Conservation (phyloP, 2,113 vertebrate species). For the Myiozetetes cayanensis region DNA sequence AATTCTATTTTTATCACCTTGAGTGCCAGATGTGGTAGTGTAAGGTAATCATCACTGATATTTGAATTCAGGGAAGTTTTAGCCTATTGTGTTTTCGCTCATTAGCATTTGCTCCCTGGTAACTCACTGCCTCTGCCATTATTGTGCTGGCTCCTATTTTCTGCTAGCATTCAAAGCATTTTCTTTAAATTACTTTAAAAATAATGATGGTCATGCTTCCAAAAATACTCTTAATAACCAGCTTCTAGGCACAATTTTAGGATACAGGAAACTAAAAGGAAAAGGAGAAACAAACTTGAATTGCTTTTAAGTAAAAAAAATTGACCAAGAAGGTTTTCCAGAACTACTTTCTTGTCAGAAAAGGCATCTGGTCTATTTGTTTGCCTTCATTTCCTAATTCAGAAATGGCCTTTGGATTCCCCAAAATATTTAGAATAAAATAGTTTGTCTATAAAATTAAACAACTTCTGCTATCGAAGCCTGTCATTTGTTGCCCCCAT, state of each 20-base stretch:
- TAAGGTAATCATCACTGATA: background rate
- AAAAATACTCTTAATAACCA: conserved; percentile 13
- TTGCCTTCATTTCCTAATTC: background rate
- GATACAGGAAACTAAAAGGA: background rate
- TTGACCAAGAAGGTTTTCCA: background rate
- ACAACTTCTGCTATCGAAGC: background rate
- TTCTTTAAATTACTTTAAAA: conserved; percentile 14
- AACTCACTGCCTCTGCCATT: background rate
- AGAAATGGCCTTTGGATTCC: background rate
- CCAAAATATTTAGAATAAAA: background rate
- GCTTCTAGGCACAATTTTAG: background rate
- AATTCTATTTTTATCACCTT: conserved; percentile 45
- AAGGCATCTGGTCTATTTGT: background rate
- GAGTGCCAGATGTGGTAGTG: background rate
- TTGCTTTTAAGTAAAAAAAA: background rate
- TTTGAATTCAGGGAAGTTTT: background rate
- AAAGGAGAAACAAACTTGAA: background rate
- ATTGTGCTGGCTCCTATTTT: background rate
- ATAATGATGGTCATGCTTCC: background rate
- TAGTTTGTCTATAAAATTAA: background rate
- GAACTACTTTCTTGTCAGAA: background rate
- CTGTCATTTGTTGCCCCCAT: background rate
- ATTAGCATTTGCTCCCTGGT: background rate
- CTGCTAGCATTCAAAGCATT: background rate
- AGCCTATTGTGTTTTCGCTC: background rate